phyloP scores from a whole-genome alignment of 2,888 invertebrate species.

The Cyaniris semiargus region DNA sequence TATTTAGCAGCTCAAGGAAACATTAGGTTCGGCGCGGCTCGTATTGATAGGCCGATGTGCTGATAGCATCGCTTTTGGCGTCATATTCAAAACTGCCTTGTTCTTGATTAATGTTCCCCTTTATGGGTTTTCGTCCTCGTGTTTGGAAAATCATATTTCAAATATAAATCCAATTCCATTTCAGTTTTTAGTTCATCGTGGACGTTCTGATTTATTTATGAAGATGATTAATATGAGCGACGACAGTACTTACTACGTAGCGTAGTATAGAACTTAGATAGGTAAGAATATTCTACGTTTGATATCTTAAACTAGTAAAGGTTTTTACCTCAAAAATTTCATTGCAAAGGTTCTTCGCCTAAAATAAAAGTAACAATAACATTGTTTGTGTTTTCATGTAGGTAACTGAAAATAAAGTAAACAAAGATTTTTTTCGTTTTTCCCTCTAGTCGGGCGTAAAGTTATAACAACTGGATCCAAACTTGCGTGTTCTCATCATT shows the following conservation, averaged over 20 bases:
- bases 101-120: slow-evolving; percentile 69
- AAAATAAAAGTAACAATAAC: not conserved
- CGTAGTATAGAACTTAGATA: not conserved
- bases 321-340: not conserved
- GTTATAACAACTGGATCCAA: slow-evolving; percentile 17
- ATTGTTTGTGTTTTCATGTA: not conserved
- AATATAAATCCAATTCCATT: slow-evolving; percentile 44
- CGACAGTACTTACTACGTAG: not conserved
- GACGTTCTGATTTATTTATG: slow-evolving; percentile 3
- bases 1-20: slow-evolving; percentile 37
- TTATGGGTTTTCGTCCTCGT: slow-evolving; percentile 51
- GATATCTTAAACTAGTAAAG: not conserved
- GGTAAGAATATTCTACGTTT: not conserved
- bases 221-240: not conserved
- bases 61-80: slow-evolving; percentile 66
- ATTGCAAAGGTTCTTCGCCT: not conserved
- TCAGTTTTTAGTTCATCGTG: slow-evolving; percentile 35
- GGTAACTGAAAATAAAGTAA: slow-evolving; percentile 13
- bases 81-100: slow-evolving; percentile 70
- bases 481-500: slow-evolving; percentile 14
- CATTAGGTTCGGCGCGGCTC: slow-evolving; percentile 40
- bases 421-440: slow-evolving; percentile 9
- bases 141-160: slow-evolving; percentile 42
- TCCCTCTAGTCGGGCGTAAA: slow-evolving; percentile 9
- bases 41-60: slow-evolving; percentile 51